phyloP scores from a whole-genome alignment of 2,113 vertebrate genomes.

The Chaenocephalus aceratus region DNA sequence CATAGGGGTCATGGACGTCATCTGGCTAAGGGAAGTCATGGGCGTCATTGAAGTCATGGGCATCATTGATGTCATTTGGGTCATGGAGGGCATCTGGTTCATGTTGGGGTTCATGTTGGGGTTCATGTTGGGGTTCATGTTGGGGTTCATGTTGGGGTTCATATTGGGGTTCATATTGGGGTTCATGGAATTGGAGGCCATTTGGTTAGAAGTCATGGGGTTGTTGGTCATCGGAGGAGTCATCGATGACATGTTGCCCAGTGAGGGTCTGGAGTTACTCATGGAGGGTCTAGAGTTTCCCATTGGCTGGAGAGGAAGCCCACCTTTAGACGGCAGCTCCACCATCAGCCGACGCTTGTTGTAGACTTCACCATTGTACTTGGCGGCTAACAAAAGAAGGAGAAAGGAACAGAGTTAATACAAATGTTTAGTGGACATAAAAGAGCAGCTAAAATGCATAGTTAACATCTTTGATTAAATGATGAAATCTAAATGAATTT shows the following conservation, averaged over 20 bases:
- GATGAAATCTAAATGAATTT: not conserved
- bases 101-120: not conserved
- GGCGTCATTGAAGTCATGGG: conserved; percentile 56
- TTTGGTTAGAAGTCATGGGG: conserved; percentile 72
- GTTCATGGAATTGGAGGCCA: conserved; percentile 67
- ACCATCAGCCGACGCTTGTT: conserved; percentile 95
- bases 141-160: conserved; percentile 49
- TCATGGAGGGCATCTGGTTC: conserved; percentile 61
- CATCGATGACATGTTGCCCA: conserved; percentile 72
- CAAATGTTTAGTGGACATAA: conserved; percentile 9
- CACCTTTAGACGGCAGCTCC: conserved; percentile 92
- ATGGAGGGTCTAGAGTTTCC: conserved; percentile 84
- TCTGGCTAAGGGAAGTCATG: conserved; percentile 54
- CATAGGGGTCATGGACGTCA: conserved; percentile 67
- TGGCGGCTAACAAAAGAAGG: conserved; percentile 86
- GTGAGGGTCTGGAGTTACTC: conserved; percentile 82
- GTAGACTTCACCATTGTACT: conserved; percentile 95
- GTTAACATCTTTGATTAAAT: not conserved
- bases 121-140: conserved; percentile 10
- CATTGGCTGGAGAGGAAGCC: conserved; percentile 91
- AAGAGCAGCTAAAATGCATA: not conserved
- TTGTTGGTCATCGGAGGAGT: conserved; percentile 69
- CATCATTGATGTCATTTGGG: conserved; percentile 59
- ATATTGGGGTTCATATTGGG: not conserved
- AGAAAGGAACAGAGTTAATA: conserved; percentile 32